phyloP scores from a whole-genome alignment of 2,113 vertebrate genomes.

The Hypocryptadius cinnamomeus region DNA sequence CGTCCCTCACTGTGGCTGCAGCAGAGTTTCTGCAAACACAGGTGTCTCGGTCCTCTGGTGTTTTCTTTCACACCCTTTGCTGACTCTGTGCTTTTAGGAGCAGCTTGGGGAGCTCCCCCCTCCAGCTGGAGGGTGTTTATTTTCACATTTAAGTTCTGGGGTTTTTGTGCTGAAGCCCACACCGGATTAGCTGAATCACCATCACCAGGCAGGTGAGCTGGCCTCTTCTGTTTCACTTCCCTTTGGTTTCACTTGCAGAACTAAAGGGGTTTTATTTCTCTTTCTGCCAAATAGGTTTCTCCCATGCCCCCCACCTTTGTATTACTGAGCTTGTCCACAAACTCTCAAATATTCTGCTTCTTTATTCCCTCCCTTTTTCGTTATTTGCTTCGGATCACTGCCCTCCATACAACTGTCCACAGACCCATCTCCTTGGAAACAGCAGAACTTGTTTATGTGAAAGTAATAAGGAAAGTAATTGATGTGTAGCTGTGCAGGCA shows the following conservation, averaged over 20 bases:
- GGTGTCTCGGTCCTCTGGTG: fast-evolving
- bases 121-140: neutral
- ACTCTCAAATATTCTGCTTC: neutral
- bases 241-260: neutral
- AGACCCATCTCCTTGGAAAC: conserved; percentile 30
- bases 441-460: neutral
- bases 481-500: neutral
- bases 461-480: neutral
- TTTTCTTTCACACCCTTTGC: neutral
- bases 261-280: neutral
- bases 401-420: neutral
- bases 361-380: neutral
- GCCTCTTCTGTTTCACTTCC: neutral
- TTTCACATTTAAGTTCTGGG: neutral
- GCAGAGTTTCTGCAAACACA: neutral
- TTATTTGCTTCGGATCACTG: neutral
- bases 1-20: neutral
- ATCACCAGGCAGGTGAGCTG: neutral
- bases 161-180: neutral
- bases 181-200: neutral
- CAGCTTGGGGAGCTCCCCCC: neutral
- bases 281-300: neutral
- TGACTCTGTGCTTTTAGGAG: neutral
- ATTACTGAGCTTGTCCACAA: neutral
- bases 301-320: neutral